Percentiles rank a stretch among this genome's conserved stretches.
Conservation (phyloP, 2,113 vertebrate genomes). For the Felis chaus region DNA sequence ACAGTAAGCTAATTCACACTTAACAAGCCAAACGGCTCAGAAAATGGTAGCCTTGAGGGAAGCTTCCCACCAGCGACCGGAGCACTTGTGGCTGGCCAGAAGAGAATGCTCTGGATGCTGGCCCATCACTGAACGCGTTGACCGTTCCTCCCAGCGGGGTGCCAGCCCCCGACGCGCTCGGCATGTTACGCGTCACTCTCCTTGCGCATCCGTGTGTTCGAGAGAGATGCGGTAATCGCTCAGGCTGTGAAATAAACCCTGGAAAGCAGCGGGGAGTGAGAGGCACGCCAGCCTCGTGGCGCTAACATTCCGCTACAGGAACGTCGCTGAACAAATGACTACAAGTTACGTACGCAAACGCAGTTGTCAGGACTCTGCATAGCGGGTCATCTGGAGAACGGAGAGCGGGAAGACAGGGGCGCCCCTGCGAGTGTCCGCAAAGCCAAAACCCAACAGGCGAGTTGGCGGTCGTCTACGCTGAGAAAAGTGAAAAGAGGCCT, state of each 20-base stretch:
- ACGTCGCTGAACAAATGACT: fast-evolving
- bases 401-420: fast-evolving
- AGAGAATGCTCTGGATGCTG: not conserved
- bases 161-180: fast-evolving
- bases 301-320: not conserved
- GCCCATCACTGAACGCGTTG: too few species aligned
- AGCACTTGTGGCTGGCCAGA: too few species aligned
- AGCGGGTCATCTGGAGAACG: fast-evolving
- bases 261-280: too few species aligned
- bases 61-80: not conserved
- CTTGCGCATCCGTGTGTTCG: not conserved
- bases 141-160: not conserved
- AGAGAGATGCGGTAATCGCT: not conserved
- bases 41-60: not conserved
- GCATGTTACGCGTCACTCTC: fast-evolving
- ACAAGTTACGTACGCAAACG: fast-evolving
- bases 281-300: fast-evolving
- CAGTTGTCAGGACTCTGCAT: fast-evolving
- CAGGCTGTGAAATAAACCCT: not conserved
- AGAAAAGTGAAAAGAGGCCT: not conserved
- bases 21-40: not conserved
- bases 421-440: not conserved
- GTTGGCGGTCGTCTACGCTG: not conserved
- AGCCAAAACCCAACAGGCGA: not conserved
- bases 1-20: not conserved